These are phyloP conservation scores for Pollenia angustigena DNA, from an alignment of 2,888 invertebrate genomes.

Conservation along the genomic window DNA sequence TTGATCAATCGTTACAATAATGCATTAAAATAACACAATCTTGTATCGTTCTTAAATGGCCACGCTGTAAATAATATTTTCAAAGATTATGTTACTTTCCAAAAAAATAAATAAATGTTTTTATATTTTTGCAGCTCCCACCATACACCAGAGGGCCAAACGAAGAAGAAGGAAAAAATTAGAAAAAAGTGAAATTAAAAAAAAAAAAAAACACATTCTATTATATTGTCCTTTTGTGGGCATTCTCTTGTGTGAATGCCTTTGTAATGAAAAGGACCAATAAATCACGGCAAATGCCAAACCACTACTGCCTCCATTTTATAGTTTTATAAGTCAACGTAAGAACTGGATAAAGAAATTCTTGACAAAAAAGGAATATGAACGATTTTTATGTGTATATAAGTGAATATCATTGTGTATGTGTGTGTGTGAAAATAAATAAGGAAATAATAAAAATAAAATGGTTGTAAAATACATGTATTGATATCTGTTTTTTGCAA, in stretches of 20 bases:
- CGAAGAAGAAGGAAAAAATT: slow-evolving; percentile 19
- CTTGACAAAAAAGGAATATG: neutral
- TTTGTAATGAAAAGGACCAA: slow-evolving; percentile 73
- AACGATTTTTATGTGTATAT: neutral
- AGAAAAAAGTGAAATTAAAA: slow-evolving; percentile 12
- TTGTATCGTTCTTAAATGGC: slow-evolving; percentile 33
- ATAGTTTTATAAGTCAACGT: slow-evolving; percentile 15
- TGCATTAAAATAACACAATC: slow-evolving; percentile 7
- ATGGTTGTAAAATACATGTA: neutral
- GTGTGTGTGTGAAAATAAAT: neutral
- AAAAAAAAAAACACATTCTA: slow-evolving; percentile 26
- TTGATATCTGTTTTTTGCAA: neutral
- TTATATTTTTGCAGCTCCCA: neutral
- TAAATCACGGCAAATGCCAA: slow-evolving; percentile 74
- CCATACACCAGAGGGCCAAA: neutral
- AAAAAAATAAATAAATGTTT: slow-evolving; percentile 7
- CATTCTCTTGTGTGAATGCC: slow-evolving; percentile 62
- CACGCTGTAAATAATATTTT: slow-evolving; percentile 21
- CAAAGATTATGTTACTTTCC: slow-evolving; percentile 3
- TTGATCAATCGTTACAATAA: slow-evolving; percentile 24
- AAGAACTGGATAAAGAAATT: neutral
- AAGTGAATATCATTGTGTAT: neutral
- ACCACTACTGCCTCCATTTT: slow-evolving; percentile 57
- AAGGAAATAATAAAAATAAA: slow-evolving; percentile 44
- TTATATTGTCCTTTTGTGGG: slow-evolving; percentile 64